Evolutionary conservation across 2,113 vertebrate species (phyloP), one percentile per base, ranked within the genome.

Genomic region (Oriolus oriolus): DNA sequence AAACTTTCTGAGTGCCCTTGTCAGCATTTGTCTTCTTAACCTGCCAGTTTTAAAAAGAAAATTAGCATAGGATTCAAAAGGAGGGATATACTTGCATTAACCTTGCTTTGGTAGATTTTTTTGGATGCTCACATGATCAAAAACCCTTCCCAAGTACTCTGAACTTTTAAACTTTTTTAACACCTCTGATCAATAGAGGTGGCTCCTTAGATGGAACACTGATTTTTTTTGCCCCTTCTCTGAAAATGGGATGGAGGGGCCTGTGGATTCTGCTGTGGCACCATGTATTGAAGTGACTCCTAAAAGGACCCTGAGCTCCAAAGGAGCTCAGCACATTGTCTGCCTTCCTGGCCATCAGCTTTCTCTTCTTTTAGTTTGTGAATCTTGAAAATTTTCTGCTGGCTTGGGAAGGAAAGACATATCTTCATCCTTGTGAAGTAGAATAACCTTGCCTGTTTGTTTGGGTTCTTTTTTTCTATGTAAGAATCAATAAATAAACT

Each of bases 121-220:
- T 87, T 44, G 65, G 3, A 81, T 33, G 33, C 3, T 13, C 11
- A 8, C 1, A 3, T 26, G 22, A 35, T 27, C 21, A 71, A 81
- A 82, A 50, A 0, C 4, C 3, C 5, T 52, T 39, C 16, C 33
- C 8, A 59, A 56, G 4, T 18, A 12, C 18, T 86, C 14, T 61
- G 35, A 59, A 54, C 27, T 52, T 73, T 84, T 19, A 49, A 35
- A 57, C n/a, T n/a, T n/a, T n/a, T n/a, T n/a, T n/a, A n/a, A n/a
- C n/a, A n/a, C n/a, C n/a, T n/a, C n/a, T 1, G 0, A 86, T 44
- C 8, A 30, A 1, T 31, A 6, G 5, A 11, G 1, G 10, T 20
- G 3, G 2, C 12, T 80, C 2, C 6, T 26, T 35, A 56, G 8
- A 27, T 79, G 6, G 22, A 28, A 49, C 0, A 22, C 8, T 23